These are phyloP conservation scores for Heliconius hortense DNA, from an alignment of 2,888 invertebrate species.

Conservation along the genomic window DNA sequence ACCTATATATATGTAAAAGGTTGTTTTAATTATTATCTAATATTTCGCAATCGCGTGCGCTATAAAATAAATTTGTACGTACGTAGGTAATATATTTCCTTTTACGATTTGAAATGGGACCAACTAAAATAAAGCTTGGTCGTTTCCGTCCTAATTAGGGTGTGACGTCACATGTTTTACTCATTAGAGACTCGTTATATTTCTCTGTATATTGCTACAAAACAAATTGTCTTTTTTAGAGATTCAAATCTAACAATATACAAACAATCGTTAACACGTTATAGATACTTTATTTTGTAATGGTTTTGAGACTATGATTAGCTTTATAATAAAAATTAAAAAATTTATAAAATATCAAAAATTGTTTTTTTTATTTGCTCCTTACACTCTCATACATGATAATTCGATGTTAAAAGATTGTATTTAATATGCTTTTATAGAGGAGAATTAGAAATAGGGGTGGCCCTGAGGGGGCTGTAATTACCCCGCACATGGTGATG, in stretches of 20 bases:
- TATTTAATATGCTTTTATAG: too few species aligned
- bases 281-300: not conserved
- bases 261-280: not conserved
- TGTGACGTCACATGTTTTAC: slow-evolving; percentile 16
- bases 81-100: slow-evolving; percentile 3
- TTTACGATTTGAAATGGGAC: slow-evolving; percentile 1
- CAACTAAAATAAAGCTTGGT: not conserved
- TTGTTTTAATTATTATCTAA: too few species aligned
- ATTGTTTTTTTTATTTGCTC: too few species aligned
- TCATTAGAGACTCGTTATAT: slow-evolving; percentile 17
- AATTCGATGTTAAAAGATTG: too few species aligned
- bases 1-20: not conserved
- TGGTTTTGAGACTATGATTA: too few species aligned
- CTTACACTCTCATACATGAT: too few species aligned
- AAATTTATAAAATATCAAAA: too few species aligned
- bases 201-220: slow-evolving; percentile 7
- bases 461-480: too few species aligned
- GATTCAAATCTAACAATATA: not conserved
- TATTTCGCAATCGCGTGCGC: not conserved
- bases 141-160: slow-evolving; percentile 22
- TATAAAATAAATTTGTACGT: not conserved
- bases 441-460: too few species aligned
- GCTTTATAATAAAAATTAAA: too few species aligned
- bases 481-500: too few species aligned
- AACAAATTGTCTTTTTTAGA: not conserved